A percentile compares a stretch with the other conserved stretches of the same genome.
Conservation (phyloP, 2,888 invertebrate species). For the Marronus borbonicus region DNA sequence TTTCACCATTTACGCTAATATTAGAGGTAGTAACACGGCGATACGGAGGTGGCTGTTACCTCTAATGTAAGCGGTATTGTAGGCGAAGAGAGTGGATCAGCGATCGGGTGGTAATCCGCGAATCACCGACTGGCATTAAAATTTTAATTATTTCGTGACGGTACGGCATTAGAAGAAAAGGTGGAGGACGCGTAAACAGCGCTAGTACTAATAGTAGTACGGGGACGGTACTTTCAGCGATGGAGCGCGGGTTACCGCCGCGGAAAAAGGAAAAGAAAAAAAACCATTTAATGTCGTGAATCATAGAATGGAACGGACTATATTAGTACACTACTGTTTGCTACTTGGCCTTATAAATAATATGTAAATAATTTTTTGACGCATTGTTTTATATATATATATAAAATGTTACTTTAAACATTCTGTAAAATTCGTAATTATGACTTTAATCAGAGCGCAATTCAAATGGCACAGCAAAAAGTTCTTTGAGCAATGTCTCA, state of each 20-base stretch:
- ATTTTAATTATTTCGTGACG: constrained; percentile 56
- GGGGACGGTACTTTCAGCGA: neutral
- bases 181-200: neutral
- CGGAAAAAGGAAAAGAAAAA: constrained; percentile 7
- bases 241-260: neutral
- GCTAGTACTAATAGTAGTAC: neutral
- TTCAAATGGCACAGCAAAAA: too few relatives aligned
- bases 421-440: too few relatives aligned
- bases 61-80: neutral
- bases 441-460: too few relatives aligned
- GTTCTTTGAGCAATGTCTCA: too few relatives aligned
- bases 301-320: neutral
- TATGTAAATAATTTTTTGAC: too few relatives aligned
- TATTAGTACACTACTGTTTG: too few relatives aligned
- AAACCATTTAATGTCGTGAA: constrained; percentile 34
- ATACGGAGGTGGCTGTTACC: neutral
- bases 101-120: constrained; percentile 23
- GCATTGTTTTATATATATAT: too few relatives aligned
- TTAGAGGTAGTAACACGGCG: neutral
- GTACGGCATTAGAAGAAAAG: constrained; percentile 50
- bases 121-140: constrained; percentile 47
- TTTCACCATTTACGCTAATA: constrained; percentile 1
- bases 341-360: too few relatives aligned
- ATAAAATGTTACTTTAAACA: too few relatives aligned
- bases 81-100: neutral